Percentiles rank a stretch among this genome's conserved stretches.
Conservation (phyloP, 2,113 vertebrate species). For the Pachyramphus minor region DNA sequence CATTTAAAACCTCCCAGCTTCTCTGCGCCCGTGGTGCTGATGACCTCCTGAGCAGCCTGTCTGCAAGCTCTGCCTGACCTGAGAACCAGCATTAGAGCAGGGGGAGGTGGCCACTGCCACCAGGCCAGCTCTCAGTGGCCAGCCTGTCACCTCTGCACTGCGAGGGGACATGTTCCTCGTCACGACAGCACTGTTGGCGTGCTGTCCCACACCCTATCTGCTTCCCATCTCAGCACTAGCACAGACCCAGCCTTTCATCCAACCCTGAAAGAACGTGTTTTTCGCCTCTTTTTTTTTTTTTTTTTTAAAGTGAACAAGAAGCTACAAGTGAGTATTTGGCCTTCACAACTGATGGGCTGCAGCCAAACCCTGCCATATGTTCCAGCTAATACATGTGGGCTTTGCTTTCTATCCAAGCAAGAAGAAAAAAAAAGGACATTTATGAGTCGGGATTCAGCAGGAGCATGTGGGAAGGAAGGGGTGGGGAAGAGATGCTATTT, state of each 20-base stretch:
- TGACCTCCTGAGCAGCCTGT: accelerated
- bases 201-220: not conserved
- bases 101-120: not conserved
- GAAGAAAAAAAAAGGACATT: slow-evolving; percentile 25
- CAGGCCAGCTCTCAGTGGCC: not conserved
- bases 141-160: accelerated
- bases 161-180: accelerated
- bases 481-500: slow-evolving; percentile 39
- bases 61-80: not conserved
- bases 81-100: not conserved
- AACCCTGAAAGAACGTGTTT: not conserved
- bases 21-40: accelerated
- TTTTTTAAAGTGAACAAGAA: not conserved
- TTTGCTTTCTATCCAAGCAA: slow-evolving; percentile 43
- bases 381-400: slow-evolving; percentile 40
- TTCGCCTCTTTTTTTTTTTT: not conserved
- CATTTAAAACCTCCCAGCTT: not conserved
- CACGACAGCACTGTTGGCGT: accelerated
- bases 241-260: slow-evolving; percentile 29
- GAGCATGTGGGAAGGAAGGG: slow-evolving; percentile 36
- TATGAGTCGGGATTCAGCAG: slow-evolving; percentile 34
- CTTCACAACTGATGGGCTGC: not conserved
- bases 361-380: slow-evolving; percentile 36
- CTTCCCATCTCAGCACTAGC: not conserved
- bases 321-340: slow-evolving; percentile 30